Evolutionary conservation across 2,113 vertebrate species (phyloP), one percentile per base, ranked within the genome.

Genomic region (Baryphthengus martii): DNA sequence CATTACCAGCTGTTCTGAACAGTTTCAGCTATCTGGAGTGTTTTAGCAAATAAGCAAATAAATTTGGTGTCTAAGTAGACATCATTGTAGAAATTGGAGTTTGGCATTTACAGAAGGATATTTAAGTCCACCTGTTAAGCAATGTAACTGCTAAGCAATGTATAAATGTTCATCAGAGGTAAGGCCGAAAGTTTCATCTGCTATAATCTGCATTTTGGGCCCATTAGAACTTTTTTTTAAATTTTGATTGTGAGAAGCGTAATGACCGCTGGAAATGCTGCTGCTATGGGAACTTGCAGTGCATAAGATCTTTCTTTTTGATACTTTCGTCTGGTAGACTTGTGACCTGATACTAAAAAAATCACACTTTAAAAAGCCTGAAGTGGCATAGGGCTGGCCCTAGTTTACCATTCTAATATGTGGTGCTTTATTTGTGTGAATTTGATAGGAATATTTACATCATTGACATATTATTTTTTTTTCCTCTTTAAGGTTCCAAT

Each of bases 401-500:
- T 71, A 2, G 15, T 90, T 88, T 75, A 6, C 29, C 17, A 12
- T 66, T 79, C 8, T 58, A 11, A 39, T 42, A 33, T 19, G 19
- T 26, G 26, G 72, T 6, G 10, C 13, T 59, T 45, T 35, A 17
- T 29, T 24, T 53, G 16, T 84, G 23, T 88, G 39, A 17, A 33
- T 81, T 73, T 76, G 31, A 21, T 72, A 47, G 31, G 23, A 83
- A 24, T 66, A 25, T 55, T 68, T 62, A 7, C 16, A 37, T 74
- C 39, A 24, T 62, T 4, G 2, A 31, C 35, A 21, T 55, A 9
- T 61, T 82, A 11, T 16, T 10, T 25, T 49, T 53, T 31, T 39
- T 33, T 39, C 28, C 65, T 82, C 15, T 87, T 66, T 85, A 76
- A 99, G 99, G 99, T 99, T 79, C 99, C 99, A 9, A 99, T 99